Evolutionary conservation across 2,113 vertebrate genomes (phyloP).

Genomic region (Gnathonemus echidnorhynchus): DNA sequence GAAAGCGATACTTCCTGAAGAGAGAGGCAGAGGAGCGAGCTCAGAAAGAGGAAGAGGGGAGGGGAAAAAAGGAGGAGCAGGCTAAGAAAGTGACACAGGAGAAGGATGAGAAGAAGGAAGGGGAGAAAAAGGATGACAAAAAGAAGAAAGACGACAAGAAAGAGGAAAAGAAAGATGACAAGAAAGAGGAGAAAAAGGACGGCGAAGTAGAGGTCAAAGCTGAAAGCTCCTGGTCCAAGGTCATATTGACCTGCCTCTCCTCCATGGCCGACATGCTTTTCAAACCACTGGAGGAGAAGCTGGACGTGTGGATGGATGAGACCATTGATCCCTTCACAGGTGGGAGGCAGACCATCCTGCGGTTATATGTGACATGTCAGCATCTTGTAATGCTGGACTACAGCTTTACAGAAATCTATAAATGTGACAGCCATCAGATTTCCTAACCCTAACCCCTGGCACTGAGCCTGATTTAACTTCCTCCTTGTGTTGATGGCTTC

Average conservation of each 20-base stretch:
- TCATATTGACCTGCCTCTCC: conserved; percentile 30
- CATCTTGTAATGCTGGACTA: background rate
- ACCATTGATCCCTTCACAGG: conserved; percentile 81
- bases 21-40: conserved; percentile 21
- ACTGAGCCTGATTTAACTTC: background rate
- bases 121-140: conserved; percentile 41
- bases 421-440: background rate
- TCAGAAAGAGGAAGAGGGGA: conserved; percentile 50
- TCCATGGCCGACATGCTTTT: conserved; percentile 36
- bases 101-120: conserved; percentile 45
- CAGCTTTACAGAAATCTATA: background rate
- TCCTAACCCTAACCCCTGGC: background rate
- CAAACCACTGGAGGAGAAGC: conserved; percentile 54
- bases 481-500: background rate
- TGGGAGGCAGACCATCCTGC: conserved; percentile 48
- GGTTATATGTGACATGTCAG: conserved; percentile 25
- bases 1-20: conserved; percentile 48
- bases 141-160: conserved; percentile 28
- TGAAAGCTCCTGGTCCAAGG: conserved; percentile 24
- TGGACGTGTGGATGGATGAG: conserved; percentile 45
- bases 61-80: conserved; percentile 40
- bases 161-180: conserved; percentile 38
- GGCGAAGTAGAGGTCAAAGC: conserved; percentile 33
- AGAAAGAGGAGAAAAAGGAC: conserved; percentile 45
- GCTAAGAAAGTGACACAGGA: conserved; percentile 41